Evolutionary conservation across 1,140 invertebrate species (phyloP), one percentile per base, ranked within the genome.

Genomic region (Temnothorax longispinosus): DNA sequence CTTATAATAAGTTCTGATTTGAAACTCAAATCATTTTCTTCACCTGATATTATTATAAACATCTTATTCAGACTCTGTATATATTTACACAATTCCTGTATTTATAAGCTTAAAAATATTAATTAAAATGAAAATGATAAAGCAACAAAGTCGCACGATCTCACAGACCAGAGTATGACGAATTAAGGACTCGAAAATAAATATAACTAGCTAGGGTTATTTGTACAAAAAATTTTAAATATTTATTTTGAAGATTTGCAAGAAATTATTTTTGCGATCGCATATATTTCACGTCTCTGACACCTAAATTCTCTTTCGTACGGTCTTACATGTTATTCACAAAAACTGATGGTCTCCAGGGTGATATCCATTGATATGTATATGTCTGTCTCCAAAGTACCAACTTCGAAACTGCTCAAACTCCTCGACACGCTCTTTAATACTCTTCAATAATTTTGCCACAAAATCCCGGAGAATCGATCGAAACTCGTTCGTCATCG

Each of bases 401-500:
- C n/a, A 69, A 69, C 65, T 60, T 74, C 21, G 32, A 47, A 82
- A 82, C 27, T 74, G 18, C 18, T 82, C 80, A 82, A 82, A 60
- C 54, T 82, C 54, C 54, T 82, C 78, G 21, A 72, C 38, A 41
- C 3, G 32, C 41, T 82, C 41, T 52, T 74, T 72, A 84, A 60
- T 54, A 84, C 54, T 60, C 54, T 78, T 76, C 82, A 44, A 78
- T 65, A 77, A 85, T 75, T 85, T 77, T 85, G n/a, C 54, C 32
- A 44, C 27, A 44, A 65, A 58, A 72, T 72, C 13, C 47, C 76
- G 4, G 15, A 21, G 35, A 85, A 82, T 74, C 67, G 76, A 67
- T 86, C 32, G 67, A 47, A 75, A 69, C 74, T 87, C 84, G 67
- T 89, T 86, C 71, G 67, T 80, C 87, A 89, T 89, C 87, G 84